Evolutionary conservation across 2,113 vertebrate species (phyloP).

Genomic region (Hiodon alosoides): DNA sequence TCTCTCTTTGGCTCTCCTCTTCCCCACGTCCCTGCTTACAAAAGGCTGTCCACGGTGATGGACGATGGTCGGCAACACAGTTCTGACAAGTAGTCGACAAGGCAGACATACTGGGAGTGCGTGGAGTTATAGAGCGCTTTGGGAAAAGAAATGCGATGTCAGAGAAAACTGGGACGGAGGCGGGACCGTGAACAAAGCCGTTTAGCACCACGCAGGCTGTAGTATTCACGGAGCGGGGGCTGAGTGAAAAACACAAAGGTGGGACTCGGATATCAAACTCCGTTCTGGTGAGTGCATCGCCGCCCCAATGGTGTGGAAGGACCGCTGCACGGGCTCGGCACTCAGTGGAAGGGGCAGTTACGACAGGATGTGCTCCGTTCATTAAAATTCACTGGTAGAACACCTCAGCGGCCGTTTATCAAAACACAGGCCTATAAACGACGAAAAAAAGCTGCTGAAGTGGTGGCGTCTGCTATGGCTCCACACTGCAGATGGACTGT

Average conservation of each 20-base stretch:
- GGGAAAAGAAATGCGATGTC: neutral
- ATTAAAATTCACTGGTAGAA: neutral
- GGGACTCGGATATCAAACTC: too few relatives aligned
- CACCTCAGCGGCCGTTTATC: constrained; percentile 10
- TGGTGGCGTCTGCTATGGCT: constrained; percentile 51
- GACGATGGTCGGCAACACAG: neutral
- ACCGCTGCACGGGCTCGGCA: too few relatives aligned
- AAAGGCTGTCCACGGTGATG: neutral
- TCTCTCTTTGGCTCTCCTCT: neutral
- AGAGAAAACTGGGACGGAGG: too few relatives aligned
- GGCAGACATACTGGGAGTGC: neutral
- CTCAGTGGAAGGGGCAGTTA: neutral
- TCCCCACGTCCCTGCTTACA: neutral
- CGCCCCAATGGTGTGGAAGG: too few relatives aligned
- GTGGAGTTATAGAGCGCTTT: neutral
- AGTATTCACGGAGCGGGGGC: too few relatives aligned
- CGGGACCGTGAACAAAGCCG: too few relatives aligned
- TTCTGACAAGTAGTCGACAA: constrained; percentile 5
- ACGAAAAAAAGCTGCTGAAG: constrained; percentile 53
- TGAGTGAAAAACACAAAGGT: too few relatives aligned
- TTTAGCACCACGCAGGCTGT: neutral
- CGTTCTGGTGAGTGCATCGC: too few relatives aligned
- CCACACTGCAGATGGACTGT: constrained; percentile 27
- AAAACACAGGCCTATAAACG: constrained; percentile 48
- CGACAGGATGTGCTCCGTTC: neutral